Percentiles rank a stretch among this genome's conserved stretches.
These are phyloP conservation scores for Phocoena phocoena DNA, from an alignment of 2,113 vertebrate species.

Conservation along the genomic window DNA sequence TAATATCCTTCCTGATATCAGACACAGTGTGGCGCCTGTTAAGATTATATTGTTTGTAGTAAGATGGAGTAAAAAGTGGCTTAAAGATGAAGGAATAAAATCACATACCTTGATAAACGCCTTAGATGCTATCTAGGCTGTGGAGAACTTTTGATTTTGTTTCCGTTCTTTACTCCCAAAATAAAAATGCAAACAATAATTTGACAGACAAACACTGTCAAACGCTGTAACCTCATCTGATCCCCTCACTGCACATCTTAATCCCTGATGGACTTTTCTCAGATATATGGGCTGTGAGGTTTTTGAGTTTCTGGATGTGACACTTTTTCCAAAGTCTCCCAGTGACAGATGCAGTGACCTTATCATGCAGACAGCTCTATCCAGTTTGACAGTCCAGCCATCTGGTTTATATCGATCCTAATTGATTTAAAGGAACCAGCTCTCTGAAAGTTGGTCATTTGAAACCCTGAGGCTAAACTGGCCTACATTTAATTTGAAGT, in stretches of 20 bases:
- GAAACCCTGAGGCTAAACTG: constrained; percentile 64
- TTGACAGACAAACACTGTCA: constrained; percentile 76
- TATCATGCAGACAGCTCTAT: constrained; percentile 81
- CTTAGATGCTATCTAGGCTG: constrained; percentile 30
- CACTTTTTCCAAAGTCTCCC: constrained; percentile 68
- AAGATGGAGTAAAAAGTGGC: constrained; percentile 65
- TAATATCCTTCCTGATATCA: constrained; percentile 78
- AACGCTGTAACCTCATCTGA: constrained; percentile 56
- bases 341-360: constrained; percentile 85
- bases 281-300: constrained; percentile 39
- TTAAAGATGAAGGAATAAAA: constrained; percentile 72
- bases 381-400: constrained; percentile 80
- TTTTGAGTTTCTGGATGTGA: constrained; percentile 64
- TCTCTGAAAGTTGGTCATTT: constrained; percentile 55
- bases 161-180: not conserved
- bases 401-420: constrained; percentile 83
- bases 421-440: constrained; percentile 79
- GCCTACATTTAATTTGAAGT: constrained; percentile 34
- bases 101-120: constrained; percentile 37
- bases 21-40: constrained; percentile 77
- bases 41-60: constrained; percentile 73
- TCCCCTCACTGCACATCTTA: constrained; percentile 72
- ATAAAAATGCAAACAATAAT: constrained; percentile 39
- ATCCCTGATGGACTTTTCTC: constrained; percentile 72
- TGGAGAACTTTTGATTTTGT: not conserved